phyloP scores from a whole-genome alignment of 2,113 vertebrate species.

The Phrynocephalus versicolor region DNA sequence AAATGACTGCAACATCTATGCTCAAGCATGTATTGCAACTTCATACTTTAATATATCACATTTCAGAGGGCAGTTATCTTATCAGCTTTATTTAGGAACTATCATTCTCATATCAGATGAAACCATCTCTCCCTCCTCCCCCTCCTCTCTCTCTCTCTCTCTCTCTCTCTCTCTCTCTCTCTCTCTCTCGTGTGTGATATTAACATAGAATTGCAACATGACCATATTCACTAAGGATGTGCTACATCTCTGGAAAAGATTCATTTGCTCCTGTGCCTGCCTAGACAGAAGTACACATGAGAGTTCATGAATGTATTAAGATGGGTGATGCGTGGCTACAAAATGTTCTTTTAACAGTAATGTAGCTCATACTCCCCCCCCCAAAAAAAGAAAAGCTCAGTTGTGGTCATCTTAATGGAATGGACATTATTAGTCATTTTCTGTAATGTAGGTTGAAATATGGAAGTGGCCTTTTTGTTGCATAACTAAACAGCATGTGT shows the following conservation, averaged over 20 bases:
- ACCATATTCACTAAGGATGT: background rate
- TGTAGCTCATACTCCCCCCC: background rate
- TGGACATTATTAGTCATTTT: background rate
- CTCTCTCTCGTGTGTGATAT: no score
- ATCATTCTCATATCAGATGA: background rate
- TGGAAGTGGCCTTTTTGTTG: background rate
- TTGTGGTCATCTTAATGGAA: background rate
- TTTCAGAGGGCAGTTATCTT: background rate
- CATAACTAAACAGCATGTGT: background rate
- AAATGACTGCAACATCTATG: background rate
- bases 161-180: no score
- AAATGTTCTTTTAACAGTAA: background rate
- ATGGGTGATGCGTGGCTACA: background rate
- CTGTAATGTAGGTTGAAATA: slow-evolving; percentile 6
- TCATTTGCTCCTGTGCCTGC: background rate
- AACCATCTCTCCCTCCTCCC: background rate
- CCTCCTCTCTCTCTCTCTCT: no score
- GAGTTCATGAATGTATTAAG: background rate
- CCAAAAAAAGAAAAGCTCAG: no score
- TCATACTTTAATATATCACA: background rate
- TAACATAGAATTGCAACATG: background rate
- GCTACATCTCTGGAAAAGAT: background rate
- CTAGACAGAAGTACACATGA: background rate
- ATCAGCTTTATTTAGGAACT: background rate
- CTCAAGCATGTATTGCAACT: background rate